Conservation (phyloP, 2,113 vertebrate species). For the Neodontobutis hainanensis region DNA sequence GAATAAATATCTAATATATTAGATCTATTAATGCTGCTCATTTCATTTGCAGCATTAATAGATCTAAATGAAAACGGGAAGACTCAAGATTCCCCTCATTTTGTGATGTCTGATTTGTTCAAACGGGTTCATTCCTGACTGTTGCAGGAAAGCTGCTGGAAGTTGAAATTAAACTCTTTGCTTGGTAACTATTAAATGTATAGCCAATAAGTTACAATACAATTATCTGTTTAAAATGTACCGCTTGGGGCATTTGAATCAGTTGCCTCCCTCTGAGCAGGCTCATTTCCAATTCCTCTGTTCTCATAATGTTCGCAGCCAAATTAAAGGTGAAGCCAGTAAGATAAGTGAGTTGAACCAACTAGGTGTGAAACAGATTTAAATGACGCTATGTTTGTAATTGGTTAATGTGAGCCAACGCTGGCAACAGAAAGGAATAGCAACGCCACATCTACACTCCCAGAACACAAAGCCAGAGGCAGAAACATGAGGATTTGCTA, state of each 20-base stretch:
- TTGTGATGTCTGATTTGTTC: too few species aligned
- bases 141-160: not conserved
- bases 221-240: not conserved
- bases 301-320: constrained; percentile 2
- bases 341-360: constrained; percentile 36
- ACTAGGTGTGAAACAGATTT: constrained; percentile 38
- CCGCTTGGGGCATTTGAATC: not conserved
- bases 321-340: constrained; percentile 15
- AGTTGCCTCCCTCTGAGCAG: constrained; percentile 1
- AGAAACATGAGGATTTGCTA: constrained; percentile 55
- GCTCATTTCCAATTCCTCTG: constrained; percentile 5
- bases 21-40: too few species aligned
- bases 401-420: constrained; percentile 22
- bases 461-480: constrained; percentile 43
- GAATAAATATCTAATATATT: too few species aligned
- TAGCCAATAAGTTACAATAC: not conserved
- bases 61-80: too few species aligned
- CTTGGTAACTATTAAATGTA: not conserved
- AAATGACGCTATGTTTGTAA: constrained; percentile 11
- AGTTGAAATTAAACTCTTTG: not conserved
- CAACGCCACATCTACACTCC: constrained; percentile 22
- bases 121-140: too few species aligned
- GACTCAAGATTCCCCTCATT: too few species aligned
- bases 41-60: too few species aligned
- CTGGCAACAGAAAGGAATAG: constrained; percentile 19